A percentile compares a stretch with the other conserved stretches of the same genome.
Conservation (phyloP, 2,113 vertebrate genomes). For the Eulemur macaco region DNA sequence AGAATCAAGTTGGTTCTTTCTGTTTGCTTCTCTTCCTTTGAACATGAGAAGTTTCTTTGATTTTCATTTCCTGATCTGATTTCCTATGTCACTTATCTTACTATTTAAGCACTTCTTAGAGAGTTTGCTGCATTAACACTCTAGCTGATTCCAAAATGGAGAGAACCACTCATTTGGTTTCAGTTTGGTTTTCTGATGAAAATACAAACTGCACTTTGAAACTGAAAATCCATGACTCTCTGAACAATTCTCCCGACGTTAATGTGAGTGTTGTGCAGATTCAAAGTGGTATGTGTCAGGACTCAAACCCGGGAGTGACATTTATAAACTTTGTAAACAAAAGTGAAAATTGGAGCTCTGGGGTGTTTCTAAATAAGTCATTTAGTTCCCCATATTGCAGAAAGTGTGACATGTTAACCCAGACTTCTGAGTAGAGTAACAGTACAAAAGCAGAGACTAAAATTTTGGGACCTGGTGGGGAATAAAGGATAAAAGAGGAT, state of each 20-base stretch:
- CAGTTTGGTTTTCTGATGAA: background rate
- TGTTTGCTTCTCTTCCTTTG: background rate
- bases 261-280: background rate
- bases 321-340: background rate
- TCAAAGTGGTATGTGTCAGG: background rate
- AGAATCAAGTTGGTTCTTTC: background rate
- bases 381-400: background rate
- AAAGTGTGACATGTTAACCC: background rate
- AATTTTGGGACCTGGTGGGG: background rate
- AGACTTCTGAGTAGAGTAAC: background rate
- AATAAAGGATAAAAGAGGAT: background rate
- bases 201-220: background rate
- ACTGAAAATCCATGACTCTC: background rate
- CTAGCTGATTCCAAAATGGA: background rate
- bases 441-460: background rate
- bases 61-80: slow-evolving; percentile 1
- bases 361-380: background rate
- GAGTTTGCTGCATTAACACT: background rate
- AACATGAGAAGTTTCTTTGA: background rate
- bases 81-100: background rate
- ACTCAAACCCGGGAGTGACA: background rate
- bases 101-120: background rate
- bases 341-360: background rate
- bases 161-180: background rate
- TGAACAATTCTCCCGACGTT: background rate